Evolutionary conservation across 2,113 vertebrate genomes (phyloP), one percentile per base, ranked within the genome.

Genomic region (Archilochus colubris): DNA sequence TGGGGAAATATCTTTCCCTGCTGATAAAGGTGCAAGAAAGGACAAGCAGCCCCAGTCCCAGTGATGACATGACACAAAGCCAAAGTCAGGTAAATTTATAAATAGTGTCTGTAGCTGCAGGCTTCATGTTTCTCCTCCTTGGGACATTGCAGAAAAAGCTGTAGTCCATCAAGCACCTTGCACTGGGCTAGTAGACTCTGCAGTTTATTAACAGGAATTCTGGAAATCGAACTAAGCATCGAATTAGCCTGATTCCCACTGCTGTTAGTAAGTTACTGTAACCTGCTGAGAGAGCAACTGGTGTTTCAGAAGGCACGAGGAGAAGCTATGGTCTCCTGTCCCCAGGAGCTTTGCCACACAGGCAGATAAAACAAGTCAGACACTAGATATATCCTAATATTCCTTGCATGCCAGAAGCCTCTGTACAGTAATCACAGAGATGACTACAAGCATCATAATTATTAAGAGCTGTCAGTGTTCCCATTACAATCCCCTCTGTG

Each of bases 51-150:
- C 51, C 48, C 5, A 3, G 20, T 43, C 15, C 20, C 46, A 28
- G 50, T 27, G 82, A 67, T 33, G 53, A 72, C 36, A 33, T 23
- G 66, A 67, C 64, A 88, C 62, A 76, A 82, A 83, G 11, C 31
- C 23, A 9, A 66, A 53, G 86, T 57, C 95, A 90, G 89, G 91
- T 84, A 80, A 72, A 30, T 91, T 96, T 97, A 96, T 96, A 97
- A 97, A 96, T 96, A 96, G 95, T 94, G 82, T 80, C 78, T 88
- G 51, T 75, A 73, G 76, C 72, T 92, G 59, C 54, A 74, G 76
- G 88, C 94, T 88, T 96, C 83, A 70, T 87, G 86, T 96, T 97
- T 97, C 96, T 94, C 64, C 68, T 74, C 7, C 25, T 14, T 89
- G 89, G 67, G 64, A 75, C 31, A 44, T 23, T 54, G 80, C 91